Conservation (phyloP, 2,113 vertebrate genomes). For the Diphyllodes magnificus region DNA sequence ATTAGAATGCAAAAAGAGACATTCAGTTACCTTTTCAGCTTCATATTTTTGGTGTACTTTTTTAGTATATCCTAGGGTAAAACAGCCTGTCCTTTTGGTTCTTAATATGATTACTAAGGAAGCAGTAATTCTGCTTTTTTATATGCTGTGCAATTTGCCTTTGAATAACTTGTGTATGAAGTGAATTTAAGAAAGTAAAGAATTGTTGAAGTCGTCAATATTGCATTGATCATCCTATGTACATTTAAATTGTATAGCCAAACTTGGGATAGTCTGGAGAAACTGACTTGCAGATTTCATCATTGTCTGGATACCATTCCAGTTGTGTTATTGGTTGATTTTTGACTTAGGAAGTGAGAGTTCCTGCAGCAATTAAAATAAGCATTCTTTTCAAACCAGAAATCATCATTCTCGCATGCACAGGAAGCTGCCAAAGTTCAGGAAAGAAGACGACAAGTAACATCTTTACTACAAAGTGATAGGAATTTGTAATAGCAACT, state of each 20-base stretch:
- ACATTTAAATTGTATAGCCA: neutral
- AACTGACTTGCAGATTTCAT: neutral
- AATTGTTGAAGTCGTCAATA: neutral
- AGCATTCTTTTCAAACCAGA: rapidly evolving
- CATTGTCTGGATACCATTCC: neutral
- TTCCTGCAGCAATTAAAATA: neutral
- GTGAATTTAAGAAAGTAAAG: neutral
- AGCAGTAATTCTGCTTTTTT: neutral
- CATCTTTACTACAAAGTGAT: neutral
- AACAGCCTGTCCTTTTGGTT: neutral
- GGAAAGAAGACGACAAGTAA: neutral
- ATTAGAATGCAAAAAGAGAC: neutral
- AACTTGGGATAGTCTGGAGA: neutral
- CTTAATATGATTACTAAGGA: neutral
- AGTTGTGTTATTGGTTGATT: neutral
- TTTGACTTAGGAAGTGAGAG: neutral
- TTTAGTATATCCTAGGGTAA: neutral
- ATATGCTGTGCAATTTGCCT: neutral
- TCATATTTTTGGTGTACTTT: neutral
- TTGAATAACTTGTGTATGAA: neutral
- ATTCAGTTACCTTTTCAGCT: neutral
- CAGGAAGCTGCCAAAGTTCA: neutral
- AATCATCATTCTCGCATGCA: neutral
- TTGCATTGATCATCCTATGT: neutral
- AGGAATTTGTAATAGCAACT: neutral